Conservation (phyloP, 2,888 invertebrate genomes). For the Synanthedon vespiformis region DNA sequence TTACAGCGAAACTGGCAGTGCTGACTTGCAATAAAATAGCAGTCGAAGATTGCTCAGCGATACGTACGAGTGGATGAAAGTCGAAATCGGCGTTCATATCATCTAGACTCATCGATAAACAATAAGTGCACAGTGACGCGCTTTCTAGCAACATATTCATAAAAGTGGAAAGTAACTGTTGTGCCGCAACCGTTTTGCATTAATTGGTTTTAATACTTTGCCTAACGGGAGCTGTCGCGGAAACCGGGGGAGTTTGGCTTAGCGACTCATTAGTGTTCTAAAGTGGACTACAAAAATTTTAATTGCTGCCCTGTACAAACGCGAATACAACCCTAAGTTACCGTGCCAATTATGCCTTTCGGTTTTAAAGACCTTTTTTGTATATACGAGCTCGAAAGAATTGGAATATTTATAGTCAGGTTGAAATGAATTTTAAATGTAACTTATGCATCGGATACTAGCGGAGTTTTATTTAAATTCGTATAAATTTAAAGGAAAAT, state of each 20-base stretch:
- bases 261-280: slow-evolving; percentile 42
- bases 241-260: slow-evolving; percentile 22
- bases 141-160: slow-evolving; percentile 19
- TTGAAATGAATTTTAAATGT: no score
- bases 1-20: no score
- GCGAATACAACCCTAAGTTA: no score
- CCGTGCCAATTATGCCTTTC: no score
- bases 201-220: slow-evolving; percentile 42
- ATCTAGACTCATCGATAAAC: slow-evolving; percentile 20
- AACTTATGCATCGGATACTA: no score
- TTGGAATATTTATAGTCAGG: no score
- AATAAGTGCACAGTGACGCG: slow-evolving; percentile 21
- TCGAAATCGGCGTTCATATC: background rate
- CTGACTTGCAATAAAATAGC: background rate
- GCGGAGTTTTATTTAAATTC: background rate
- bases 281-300: slow-evolving; percentile 44
- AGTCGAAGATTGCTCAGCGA: background rate
- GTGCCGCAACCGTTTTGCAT: slow-evolving; percentile 28
- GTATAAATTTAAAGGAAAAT: background rate
- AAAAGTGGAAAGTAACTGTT: slow-evolving; percentile 22
- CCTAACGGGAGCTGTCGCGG: slow-evolving; percentile 25
- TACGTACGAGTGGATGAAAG: background rate
- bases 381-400: no score
- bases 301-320: slow-evolving; percentile 22
- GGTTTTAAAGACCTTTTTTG: no score